Evolutionary conservation across 2,113 vertebrate species (phyloP), one percentile per base, ranked within the genome.

Genomic region (Piaya cayana): DNA sequence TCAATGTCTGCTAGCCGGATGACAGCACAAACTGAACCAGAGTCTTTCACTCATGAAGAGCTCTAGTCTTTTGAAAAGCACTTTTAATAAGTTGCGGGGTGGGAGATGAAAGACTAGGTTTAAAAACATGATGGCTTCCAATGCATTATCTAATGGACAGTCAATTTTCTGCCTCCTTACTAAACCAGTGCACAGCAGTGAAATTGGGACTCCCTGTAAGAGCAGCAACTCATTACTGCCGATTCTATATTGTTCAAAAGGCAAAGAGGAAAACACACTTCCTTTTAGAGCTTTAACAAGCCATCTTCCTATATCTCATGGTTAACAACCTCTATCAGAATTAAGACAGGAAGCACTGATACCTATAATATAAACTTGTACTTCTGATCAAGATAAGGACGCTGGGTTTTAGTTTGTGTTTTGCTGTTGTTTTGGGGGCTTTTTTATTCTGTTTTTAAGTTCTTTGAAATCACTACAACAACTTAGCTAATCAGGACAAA

Each of bases 71-170:
- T 53, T 37, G 29, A 34, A 52, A 60, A 47, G 30, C 26, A 36
- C n/a, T 60, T 59, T 4, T 12, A 45, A 0, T 37, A 30, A 37
- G 8, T 8, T 14, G 2, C 15, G 12, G 11, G 8, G 9, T 8
- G 4, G 9, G 26, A 15, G 9, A 76, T n/a, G 50, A 59, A 65
- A 76, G 60, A 36, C 6, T 6, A 36, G 6, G n/a, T 65, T 53
- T 8, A 39, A 16, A 70, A 9, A 43, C 45, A 29, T 5, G 9
- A 58, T 67, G 63, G 26, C 50, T 77, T 86, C 52, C 39, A 42
- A 5, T 16, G 16, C 4, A 36, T 12, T 47, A 18, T 25, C 42
- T 47, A 42, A 50, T 19, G 30, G 20, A 20, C 39, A 25, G 32
- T 21, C 45, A 65, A 32, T 59, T 88, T 65, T 71, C 27, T 72